Conservation (phyloP, 2,113 vertebrate species). For the Aspidoscelis tigris region DNA sequence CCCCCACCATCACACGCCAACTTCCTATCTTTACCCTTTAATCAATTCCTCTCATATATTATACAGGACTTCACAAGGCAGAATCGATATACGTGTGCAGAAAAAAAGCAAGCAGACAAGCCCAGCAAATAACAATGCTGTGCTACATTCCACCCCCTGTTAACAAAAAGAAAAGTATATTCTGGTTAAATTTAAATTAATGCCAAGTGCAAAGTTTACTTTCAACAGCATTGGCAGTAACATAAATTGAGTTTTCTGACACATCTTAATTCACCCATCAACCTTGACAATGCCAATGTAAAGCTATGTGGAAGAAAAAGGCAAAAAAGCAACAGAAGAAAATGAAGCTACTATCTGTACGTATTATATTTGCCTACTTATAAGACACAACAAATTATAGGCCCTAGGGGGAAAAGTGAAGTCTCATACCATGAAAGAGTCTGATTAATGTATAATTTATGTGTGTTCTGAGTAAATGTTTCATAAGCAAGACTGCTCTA, state of each 20-base stretch:
- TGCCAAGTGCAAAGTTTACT: conserved; percentile 45
- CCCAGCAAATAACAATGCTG: conserved; percentile 68
- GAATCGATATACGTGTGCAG: conserved; percentile 70
- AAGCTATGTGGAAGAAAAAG: neutral
- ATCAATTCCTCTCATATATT: no score
- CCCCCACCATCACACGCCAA: neutral
- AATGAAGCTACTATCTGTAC: conserved; percentile 27
- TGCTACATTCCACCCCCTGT: conserved; percentile 44
- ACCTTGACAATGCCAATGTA: conserved; percentile 73
- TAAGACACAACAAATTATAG: conserved; percentile 53
- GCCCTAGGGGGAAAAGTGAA: conserved; percentile 59
- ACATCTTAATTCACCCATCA: conserved; percentile 75
- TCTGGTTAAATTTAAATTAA: conserved; percentile 52
- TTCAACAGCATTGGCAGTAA: conserved; percentile 13
- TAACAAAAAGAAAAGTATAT: conserved; percentile 37
- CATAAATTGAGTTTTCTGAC: neutral
- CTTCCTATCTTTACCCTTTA: no score
- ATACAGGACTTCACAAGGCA: conserved; percentile 42
- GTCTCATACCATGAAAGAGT: neutral
- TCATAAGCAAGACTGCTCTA: conserved; percentile 3
- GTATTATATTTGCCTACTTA: conserved; percentile 28
- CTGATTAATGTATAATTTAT: conserved; percentile 28
- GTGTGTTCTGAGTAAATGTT: conserved; percentile 41
- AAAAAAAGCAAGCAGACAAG: conserved; percentile 68
- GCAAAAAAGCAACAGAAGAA: conserved; percentile 24